Base-by-base conservation (phyloP, 2,113 vertebrate species). In the Columba janthina region DNA sequence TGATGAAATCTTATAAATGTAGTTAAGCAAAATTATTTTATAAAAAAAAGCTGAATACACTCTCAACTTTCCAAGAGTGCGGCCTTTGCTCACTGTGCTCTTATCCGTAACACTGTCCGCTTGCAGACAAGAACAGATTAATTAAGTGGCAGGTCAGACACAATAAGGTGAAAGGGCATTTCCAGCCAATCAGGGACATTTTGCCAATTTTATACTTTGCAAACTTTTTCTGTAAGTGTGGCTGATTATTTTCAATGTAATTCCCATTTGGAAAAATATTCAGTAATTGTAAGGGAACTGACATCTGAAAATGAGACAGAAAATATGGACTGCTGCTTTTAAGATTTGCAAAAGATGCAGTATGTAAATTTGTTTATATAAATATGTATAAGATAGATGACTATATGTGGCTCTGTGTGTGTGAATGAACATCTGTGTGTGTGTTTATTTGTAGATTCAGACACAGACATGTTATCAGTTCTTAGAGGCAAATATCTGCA, bases 91-190 rank as follows among this genome's bases (percentile, higher is more conserved):
- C 85, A 75, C 97, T 89, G 92, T 40, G 96, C 96, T 90, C 96
- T 97, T 95, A 97, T 97, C 93, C 95, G 93, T 85, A 95, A 12
- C 91, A 75, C 95, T 97, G 97, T 96, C 98, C 87, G 93, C 97
- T 97, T 95, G 85, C 95, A 94, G 92, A 94, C 95, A 95, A 95
- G 96, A 97, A 94, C 96, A 97, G 96, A 97, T 98, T 97, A 95
- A 98, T 98, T 97, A 98, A 98, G 97, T 97, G 98, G 94, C 97
- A 96, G 97, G 97, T 97, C 98, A 98, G 97, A 92, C 97, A 97
- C 96, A 95, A 92, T 92, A 58, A 98, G 97, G 98, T 97, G 97
- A 98, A 97, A 97, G 97, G 97, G 96, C 98, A 97, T n/a, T 93
- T 96, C 97, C 92, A 97, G 90, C 97, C 97, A 97, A 97, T 97